A percentile compares a stretch with the other conserved stretches of the same genome.
phyloP scores from a whole-genome alignment of 2,113 vertebrate species.

The Calyptomena viridis region DNA sequence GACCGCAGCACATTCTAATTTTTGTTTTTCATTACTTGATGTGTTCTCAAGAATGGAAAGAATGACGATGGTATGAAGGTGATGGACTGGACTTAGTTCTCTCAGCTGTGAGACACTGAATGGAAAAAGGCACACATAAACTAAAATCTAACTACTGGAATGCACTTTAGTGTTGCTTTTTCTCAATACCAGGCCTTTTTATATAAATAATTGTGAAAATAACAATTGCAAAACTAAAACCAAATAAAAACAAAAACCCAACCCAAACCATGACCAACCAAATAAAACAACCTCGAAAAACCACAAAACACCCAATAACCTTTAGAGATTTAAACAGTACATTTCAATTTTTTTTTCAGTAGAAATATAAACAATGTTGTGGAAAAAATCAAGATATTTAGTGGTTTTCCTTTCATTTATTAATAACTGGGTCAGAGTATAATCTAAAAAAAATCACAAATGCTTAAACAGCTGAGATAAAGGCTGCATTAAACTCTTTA shows the following conservation, averaged over 20 bases:
- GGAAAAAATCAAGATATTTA: not conserved
- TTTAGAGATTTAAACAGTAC: not conserved
- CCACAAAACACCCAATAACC: accelerated
- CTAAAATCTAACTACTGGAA: not conserved
- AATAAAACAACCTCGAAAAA: not conserved
- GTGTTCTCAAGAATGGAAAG: not conserved
- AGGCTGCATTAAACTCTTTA: not conserved
- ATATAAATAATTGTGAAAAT: not conserved
- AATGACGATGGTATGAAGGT: not conserved
- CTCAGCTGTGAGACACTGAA: not conserved
- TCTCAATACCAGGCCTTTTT: not conserved
- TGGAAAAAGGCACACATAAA: not conserved
- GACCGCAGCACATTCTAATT: too few species aligned
- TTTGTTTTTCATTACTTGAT: not conserved
- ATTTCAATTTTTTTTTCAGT: too few species aligned
- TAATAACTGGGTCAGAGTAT: not conserved
- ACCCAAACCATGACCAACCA: too few species aligned
- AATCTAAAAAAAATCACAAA: not conserved
- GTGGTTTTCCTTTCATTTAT: not conserved
- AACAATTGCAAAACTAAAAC: not conserved
- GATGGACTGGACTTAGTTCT: not conserved
- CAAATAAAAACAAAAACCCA: not conserved
- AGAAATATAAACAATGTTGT: not conserved
- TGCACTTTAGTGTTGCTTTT: not conserved
- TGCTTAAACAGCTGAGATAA: not conserved